Evolutionary conservation across 2,888 invertebrate species (phyloP), one percentile per base, ranked within the genome.

Genomic region (Hirtodrosophila alboralis): DNA sequence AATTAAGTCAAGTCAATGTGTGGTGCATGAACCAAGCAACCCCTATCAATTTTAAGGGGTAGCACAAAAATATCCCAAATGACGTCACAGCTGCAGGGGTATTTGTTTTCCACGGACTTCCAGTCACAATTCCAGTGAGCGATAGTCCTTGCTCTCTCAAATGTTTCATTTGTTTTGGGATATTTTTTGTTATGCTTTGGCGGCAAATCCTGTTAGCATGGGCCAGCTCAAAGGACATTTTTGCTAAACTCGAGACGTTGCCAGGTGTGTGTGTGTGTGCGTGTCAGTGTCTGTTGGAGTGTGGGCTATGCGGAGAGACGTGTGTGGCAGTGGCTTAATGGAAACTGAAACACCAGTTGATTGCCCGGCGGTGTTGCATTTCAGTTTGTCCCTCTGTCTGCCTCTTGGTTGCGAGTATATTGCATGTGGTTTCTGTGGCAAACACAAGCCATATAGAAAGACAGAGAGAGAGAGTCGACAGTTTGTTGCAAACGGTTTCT

Each of bases 311-410:
- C 14, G 34, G 9, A 18, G 9, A 30, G 44, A 23, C 38, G n/a
- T 65, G 56, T 23, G 36, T 45, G 49, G 26, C 34, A 36, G 26
- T 53, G 30, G 38, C 66, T 74, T 76, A 71, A 83, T 83, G 77
- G 76, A 74, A 84, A 84, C 75, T 73, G 83, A 88, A 87, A 88
- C 88, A 88, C 88, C 88, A 88, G 88, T 88, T 88, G 88, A 88
- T 88, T 87, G 86, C 74, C 58, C 37, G 62, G 60, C 33, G 70
- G 67, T 71, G 60, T 67, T 72, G 67, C 67, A 67, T 68, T 61
- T 68, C 69, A 48, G 53, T 38, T 34, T 48, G 49, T 43, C 28
- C 69, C 57, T 47, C 44, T 23, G 49, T 33, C 41, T 51, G 59
- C 48, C 48, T 61, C 47, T 37, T 58, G 47, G 38, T 33, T 38